phyloP scores from a whole-genome alignment of 2,888 invertebrate genomes.

The Altica lythri region DNA sequence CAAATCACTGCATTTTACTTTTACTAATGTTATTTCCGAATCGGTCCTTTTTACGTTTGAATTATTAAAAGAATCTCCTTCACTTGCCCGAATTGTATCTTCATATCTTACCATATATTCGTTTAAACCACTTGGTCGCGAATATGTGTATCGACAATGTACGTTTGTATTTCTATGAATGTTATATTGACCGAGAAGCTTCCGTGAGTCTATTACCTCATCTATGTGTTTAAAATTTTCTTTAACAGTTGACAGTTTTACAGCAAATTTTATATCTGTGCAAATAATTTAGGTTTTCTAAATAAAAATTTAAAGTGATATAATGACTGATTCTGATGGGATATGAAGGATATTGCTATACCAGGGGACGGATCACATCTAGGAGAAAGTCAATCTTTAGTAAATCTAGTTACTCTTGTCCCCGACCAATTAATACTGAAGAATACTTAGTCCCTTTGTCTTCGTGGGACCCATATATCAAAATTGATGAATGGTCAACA shows the following conservation, averaged over 20 bases:
- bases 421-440: conserved; percentile 47
- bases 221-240: conserved; percentile 51
- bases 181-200: conserved; percentile 52
- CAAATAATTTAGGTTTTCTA: too few relatives aligned
- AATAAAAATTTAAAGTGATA: too few relatives aligned
- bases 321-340: too few relatives aligned
- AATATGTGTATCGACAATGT: conserved; percentile 47
- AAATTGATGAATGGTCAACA: conserved; percentile 42
- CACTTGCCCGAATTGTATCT: conserved; percentile 42
- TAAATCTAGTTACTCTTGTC: conserved; percentile 64
- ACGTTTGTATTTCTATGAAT: conserved; percentile 38
- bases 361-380: conserved; percentile 64
- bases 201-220: conserved; percentile 54
- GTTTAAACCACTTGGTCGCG: conserved; percentile 33
- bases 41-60: conserved; percentile 61
- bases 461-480: conserved; percentile 61
- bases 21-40: conserved; percentile 64
- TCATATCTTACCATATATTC: conserved; percentile 29
- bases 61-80: conserved; percentile 42
- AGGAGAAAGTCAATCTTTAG: conserved; percentile 63
- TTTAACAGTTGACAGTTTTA: too few relatives aligned
- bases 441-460: conserved; percentile 63
- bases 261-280: too few relatives aligned
- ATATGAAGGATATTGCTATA: conserved; percentile 57
- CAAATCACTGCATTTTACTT: conserved; percentile 58